phyloP scores from a whole-genome alignment of 2,113 vertebrate species.

The Drymodes brunneopygia region DNA sequence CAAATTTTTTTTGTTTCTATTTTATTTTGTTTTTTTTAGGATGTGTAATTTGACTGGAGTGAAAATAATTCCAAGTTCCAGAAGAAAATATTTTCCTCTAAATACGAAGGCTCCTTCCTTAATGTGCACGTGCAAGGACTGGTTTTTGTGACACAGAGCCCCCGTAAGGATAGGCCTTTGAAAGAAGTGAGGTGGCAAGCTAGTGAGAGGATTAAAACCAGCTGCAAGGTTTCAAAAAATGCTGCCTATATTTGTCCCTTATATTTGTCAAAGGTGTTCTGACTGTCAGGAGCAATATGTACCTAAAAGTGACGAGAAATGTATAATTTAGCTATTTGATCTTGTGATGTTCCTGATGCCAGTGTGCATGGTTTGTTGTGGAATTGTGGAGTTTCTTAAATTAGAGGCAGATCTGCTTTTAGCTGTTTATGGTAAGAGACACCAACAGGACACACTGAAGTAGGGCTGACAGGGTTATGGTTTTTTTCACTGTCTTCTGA shows the following conservation, averaged over 20 bases:
- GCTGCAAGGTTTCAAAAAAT: not conserved
- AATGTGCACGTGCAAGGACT: rapidly evolving
- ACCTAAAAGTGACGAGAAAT: not conserved
- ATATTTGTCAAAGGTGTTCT: not conserved
- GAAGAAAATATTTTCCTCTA: not conserved
- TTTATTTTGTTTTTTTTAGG: not conserved
- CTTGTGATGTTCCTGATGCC: not conserved
- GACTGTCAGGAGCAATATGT: not conserved
- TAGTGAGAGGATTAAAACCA: not conserved
- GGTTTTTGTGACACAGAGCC: not conserved
- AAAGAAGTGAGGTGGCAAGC: not conserved
- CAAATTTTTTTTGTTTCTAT: rapidly evolving
- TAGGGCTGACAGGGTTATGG: not conserved
- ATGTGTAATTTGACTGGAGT: not conserved
- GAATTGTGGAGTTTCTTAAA: not conserved
- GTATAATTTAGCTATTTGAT: not conserved
- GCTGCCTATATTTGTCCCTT: not conserved
- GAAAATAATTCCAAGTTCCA: not conserved
- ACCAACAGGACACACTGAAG: not conserved
- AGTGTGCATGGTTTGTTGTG: not conserved
- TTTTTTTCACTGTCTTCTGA: not conserved
- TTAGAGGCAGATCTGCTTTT: not conserved
- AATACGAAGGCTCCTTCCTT: not conserved
- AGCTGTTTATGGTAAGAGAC: not conserved
- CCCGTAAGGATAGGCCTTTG: not conserved